phyloP scores from a whole-genome alignment of 2,888 invertebrate genomes.

The Acheta domesticus region DNA sequence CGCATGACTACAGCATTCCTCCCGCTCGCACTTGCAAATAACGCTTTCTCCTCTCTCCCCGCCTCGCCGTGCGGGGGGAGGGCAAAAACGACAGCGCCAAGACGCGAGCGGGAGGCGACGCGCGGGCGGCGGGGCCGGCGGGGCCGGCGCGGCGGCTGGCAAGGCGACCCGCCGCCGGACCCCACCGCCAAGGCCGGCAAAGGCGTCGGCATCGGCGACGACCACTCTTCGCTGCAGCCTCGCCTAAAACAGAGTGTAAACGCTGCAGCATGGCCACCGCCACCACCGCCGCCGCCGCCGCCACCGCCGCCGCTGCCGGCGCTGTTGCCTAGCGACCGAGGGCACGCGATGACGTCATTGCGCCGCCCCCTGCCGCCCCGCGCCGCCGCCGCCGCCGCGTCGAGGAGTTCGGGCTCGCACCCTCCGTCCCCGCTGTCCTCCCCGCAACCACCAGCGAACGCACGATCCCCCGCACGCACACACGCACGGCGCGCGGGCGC shows the following conservation, averaged over 20 bases:
- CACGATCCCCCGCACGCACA: background rate
- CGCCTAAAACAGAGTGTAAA: background rate
- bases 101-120: background rate
- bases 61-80: too few relatives aligned
- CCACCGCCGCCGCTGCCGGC: background rate
- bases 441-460: background rate
- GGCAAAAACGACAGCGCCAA: too few relatives aligned
- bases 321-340: conserved; percentile 3
- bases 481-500: background rate
- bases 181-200: background rate
- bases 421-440: background rate
- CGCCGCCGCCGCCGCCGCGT: conserved; percentile 3
- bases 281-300: background rate
- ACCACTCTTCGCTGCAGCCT: background rate
- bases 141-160: background rate
- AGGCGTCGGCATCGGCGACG: background rate
- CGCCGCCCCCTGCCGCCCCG: background rate
- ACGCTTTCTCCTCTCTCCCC: too few relatives aligned
- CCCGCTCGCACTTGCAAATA: too few relatives aligned
- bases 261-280: conserved; percentile 7
- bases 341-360: conserved; percentile 18
- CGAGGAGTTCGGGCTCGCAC: background rate
- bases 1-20: too few relatives aligned
- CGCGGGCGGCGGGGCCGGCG: too few relatives aligned
- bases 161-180: too few relatives aligned